Conservation (phyloP, 2,888 invertebrate species). For the Zelleria hepariella region DNA sequence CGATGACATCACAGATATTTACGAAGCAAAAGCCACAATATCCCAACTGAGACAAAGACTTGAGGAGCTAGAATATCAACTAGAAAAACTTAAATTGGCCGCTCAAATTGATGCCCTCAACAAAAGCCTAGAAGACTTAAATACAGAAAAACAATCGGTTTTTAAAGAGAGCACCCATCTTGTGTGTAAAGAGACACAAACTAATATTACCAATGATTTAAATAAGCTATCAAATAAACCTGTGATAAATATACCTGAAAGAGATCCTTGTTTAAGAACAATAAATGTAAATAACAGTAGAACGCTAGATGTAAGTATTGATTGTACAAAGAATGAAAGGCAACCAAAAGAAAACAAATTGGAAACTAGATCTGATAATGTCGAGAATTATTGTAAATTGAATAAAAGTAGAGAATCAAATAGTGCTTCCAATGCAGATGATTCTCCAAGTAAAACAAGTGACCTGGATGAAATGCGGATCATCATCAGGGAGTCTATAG, state of each 20-base stretch:
- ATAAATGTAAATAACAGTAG: constrained; percentile 53
- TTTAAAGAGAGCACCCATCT: constrained; percentile 38
- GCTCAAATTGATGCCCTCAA: constrained; percentile 47
- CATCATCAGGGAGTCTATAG: background rate
- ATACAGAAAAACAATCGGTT: constrained; percentile 18
- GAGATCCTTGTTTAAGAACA: constrained; percentile 41
- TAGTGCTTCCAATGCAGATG: constrained; percentile 23
- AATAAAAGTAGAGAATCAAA: constrained; percentile 63
- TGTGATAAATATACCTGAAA: constrained; percentile 60
- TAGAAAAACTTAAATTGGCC: constrained; percentile 50
- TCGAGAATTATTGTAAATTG: constrained; percentile 68
- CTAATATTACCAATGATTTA: constrained; percentile 32
- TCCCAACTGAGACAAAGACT: constrained; percentile 46
- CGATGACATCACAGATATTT: constrained; percentile 51
- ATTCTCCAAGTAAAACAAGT: constrained; percentile 7
- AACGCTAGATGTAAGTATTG: constrained; percentile 52
- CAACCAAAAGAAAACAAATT: constrained; percentile 28
- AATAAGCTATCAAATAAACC: constrained; percentile 43
- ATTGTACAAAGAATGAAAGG: constrained; percentile 24
- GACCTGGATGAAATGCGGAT: constrained; percentile 4
- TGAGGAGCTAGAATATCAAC: constrained; percentile 48
- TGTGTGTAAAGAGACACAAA: constrained; percentile 46
- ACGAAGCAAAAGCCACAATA: constrained; percentile 51
- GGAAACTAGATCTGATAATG: constrained; percentile 62
- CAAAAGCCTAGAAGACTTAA: constrained; percentile 42